Percentiles rank a stretch among this genome's conserved stretches.
Evolutionary conservation across 2,888 invertebrate species (phyloP).

Genomic region (Callyntrura sp.): DNA sequence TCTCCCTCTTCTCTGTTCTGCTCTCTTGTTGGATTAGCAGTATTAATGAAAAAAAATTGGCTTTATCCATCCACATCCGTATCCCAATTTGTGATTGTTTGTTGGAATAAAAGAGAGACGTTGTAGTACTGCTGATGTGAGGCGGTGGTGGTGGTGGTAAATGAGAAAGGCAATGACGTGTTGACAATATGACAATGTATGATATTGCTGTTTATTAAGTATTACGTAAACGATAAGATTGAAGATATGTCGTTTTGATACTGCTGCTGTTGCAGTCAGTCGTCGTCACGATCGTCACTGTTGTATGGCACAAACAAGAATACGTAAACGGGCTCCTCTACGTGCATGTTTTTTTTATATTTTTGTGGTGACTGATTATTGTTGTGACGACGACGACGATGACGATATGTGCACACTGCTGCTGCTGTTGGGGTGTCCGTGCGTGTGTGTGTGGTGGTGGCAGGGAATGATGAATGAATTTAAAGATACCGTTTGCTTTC

Average conservation of each 20-base stretch:
- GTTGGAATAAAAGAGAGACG: too few relatives aligned
- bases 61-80: too few relatives aligned
- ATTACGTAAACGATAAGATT: slow-evolving; percentile 8
- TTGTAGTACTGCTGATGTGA: too few relatives aligned
- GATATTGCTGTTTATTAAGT: slow-evolving; percentile 13
- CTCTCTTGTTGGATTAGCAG: background rate
- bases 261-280: background rate
- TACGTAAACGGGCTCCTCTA: too few relatives aligned
- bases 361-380: background rate
- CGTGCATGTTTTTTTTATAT: background rate
- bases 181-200: slow-evolving; percentile 39
- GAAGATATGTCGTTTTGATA: background rate
- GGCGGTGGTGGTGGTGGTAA: background rate
- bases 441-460: background rate
- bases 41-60: too few relatives aligned
- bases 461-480: slow-evolving; percentile 17
- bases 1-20: background rate
- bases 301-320: too few relatives aligned
- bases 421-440: background rate
- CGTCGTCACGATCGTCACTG: background rate
- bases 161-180: slow-evolving; percentile 28
- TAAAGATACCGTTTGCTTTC: slow-evolving; percentile 16
- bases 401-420: background rate
- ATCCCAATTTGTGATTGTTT: too few relatives aligned
- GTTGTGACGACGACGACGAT: background rate